phyloP scores from a whole-genome alignment of 2,888 invertebrate genomes.

The Sphaerolaimus hirsutus region DNA sequence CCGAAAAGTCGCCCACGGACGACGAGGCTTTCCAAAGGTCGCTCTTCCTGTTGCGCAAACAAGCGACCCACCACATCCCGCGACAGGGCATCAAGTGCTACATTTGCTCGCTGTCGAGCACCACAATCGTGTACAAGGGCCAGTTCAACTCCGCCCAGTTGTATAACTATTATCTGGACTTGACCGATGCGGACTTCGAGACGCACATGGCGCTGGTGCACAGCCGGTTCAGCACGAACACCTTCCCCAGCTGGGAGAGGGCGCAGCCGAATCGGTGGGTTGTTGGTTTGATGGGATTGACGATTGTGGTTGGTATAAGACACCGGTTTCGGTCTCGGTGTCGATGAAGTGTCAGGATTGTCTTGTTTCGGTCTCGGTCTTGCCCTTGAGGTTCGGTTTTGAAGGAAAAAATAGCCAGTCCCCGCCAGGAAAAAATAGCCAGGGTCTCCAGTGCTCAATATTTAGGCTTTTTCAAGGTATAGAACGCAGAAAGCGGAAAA shows the following conservation, averaged over 20 bases:
- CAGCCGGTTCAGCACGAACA: slow-evolving; percentile 93
- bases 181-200: slow-evolving; percentile 42
- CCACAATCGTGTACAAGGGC: slow-evolving; percentile 85
- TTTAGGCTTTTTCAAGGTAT: no score
- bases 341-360: not conserved
- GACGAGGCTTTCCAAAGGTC: slow-evolving; percentile 33
- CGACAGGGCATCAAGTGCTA: slow-evolving; percentile 68
- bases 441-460: no score
- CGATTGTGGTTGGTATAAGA: not conserved
- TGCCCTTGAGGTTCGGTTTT: no score
- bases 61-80: slow-evolving; percentile 63
- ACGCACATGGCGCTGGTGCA: slow-evolving; percentile 88
- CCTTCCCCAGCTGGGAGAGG: slow-evolving; percentile 95
- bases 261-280: slow-evolving; percentile 75
- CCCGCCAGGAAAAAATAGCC: no score
- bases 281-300: not conserved
- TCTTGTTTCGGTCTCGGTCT: no score
- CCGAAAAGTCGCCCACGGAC: slow-evolving; percentile 38
- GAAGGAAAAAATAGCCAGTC: no score
- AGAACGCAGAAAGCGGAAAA: no score
- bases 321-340: not conserved
- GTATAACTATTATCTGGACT: slow-evolving; percentile 48
- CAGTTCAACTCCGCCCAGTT: slow-evolving; percentile 81
- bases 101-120: slow-evolving; percentile 72
- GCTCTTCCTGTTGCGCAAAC: slow-evolving; percentile 75